Conservation (phyloP, 1,140 invertebrate genomes). For the Cydia amplana region DNA sequence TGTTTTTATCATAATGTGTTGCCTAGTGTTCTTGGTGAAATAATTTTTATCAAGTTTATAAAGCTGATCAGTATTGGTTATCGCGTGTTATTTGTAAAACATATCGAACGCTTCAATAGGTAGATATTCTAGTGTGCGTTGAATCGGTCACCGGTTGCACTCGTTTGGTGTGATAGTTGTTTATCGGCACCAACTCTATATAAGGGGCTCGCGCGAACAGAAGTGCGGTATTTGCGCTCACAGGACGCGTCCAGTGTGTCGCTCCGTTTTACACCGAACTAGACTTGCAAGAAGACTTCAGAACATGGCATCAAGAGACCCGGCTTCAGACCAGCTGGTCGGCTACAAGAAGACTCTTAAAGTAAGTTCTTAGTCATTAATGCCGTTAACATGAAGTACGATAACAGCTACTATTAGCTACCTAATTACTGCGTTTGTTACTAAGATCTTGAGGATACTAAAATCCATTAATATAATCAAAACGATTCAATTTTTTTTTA, state of each 20-base stretch:
- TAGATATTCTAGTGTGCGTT: conserved; percentile 14
- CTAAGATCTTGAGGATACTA: neutral
- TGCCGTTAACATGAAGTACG: neutral
- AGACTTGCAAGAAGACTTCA: conserved; percentile 25
- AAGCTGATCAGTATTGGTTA: neutral
- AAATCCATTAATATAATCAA: neutral
- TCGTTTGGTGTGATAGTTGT: conserved; percentile 58
- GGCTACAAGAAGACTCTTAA: conserved; percentile 83
- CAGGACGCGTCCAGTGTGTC: conserved; percentile 64
- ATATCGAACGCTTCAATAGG: conserved; percentile 23
- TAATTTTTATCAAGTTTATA: conserved; percentile 12
- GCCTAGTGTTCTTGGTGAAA: conserved; percentile 3
- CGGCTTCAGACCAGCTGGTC: conserved; percentile 84
- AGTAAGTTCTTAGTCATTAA: conserved; percentile 73
- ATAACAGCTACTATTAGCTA: too few relatives aligned
- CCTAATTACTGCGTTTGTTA: too few relatives aligned
- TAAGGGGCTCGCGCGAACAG: conserved; percentile 46
- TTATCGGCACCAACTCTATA: conserved; percentile 66
- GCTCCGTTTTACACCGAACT: conserved; percentile 46
- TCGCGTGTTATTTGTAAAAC: conserved; percentile 18
- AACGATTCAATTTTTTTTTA: too few relatives aligned
- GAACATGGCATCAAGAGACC: conserved; percentile 81
- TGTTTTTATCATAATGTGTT: conserved; percentile 12
- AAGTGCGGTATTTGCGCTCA: conserved; percentile 53
- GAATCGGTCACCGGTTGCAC: conserved; percentile 37